Evolutionary conservation across 2,888 invertebrate species (phyloP), one percentile per base, ranked within the genome.

Genomic region (Drosophila maculinotata): DNA sequence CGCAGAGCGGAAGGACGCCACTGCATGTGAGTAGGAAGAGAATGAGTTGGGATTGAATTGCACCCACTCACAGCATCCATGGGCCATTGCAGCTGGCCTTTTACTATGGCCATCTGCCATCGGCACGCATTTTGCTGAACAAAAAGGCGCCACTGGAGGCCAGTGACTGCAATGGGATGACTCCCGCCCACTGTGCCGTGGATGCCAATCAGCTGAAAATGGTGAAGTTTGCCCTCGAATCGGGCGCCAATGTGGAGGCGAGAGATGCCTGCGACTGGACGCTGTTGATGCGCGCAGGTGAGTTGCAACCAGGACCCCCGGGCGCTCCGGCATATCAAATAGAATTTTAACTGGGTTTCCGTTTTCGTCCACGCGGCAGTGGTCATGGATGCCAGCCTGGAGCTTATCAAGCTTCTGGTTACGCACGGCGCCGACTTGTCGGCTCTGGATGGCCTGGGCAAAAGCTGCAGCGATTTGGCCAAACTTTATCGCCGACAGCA

Each of bases 151-250:
- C 84, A 58, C 76, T 91, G 76, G 89, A 89, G 82, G 90, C 89
- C 10, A 75, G 36, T 49, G 91, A 91, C 76, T 85, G 84, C 58
- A 89, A 90, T 71, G 89, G 88, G 23, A 87, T 91, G 90, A 91
- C 90, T 31, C 89, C 91, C 9, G 85, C 89, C 20, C 91, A 91
- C 74, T 91, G 89, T 79, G 91, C 91, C 25, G 85, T 91, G 10
- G 91, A 91, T 77, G 90, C 85, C 60, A 90, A 90, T 80, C 91
- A 90, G 69, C 71, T 84, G 58, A 90, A 90, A 53, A 88, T 91
- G 74, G 70, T 91, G 28, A 89, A 86, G 73, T 91, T 91, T 66
- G 91, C 89, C 14, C 76, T 91, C 20, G 90, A 91, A 57, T 89
- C 90, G 62, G 89, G 89, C 4, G 90, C 89, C 58, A 89, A 91